Evolutionary conservation across 2,888 invertebrate species (phyloP), one percentile per base, ranked within the genome.

Genomic region (Conus canariensis): DNA sequence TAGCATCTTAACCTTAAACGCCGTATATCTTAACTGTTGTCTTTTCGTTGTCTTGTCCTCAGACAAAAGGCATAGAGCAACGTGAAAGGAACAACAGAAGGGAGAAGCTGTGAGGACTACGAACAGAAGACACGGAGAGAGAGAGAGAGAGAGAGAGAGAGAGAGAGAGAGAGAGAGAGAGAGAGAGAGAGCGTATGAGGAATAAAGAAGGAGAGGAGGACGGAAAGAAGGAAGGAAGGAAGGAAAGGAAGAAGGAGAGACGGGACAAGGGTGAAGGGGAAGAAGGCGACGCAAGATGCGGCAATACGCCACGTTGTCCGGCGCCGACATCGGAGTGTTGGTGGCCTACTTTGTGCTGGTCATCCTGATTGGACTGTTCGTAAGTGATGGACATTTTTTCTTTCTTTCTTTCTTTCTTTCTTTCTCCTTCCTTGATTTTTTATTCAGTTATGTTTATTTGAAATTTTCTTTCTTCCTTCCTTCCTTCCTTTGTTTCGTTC

Each of bases 291-390:
- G 22, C 70, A 70, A 25, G 85, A 25, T 22, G 25, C 22, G 64
- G 16, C 85, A 60, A 22, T 64, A 85, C 64, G 16, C 85, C 19
- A 25, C 25, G 12, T 30, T 85, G 30, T n/a, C 60, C 10, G 64
- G 60, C 25, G n/a, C 64, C 30, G 85, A 64, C 85, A 85, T 85
- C 30, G 85, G 85, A 8, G 85, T 85, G 30, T 30, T 85, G 60
- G 64, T 30, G 8, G 30, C 60, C 64, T 85, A 85, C 85, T 85
- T 85, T 30, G 85, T 30, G 1, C 25, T 85, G 60, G 85, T 85
- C 64, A 85, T 85, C 85, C 85, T 85, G 64, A 30, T 85, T 22
- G 85, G 85, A 5, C 10, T 85, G 25, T 64, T 85, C 19, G 85
- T 85, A 30, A 85, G 85, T 85, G 82, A 8, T 64, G 82, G n/a